These are phyloP conservation scores for Podotricha telesiphe DNA, from an alignment of 2,888 invertebrate genomes.

Conservation along the genomic window DNA sequence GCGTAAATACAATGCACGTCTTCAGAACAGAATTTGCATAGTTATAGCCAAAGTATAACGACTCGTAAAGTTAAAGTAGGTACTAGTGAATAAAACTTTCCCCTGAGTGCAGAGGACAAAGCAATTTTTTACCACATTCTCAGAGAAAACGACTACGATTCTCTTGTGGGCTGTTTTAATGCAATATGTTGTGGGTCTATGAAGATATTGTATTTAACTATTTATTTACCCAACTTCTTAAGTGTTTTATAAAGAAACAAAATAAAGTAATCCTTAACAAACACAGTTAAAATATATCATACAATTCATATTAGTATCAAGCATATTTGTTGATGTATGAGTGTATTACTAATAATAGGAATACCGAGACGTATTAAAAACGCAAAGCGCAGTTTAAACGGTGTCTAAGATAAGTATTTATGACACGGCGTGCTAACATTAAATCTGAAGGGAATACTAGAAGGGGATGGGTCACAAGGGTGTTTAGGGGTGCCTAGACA, in stretches of 20 bases:
- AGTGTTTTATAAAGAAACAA: background rate
- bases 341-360: conserved; percentile 30
- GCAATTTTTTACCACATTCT: conserved; percentile 52
- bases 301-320: background rate
- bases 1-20: conserved; percentile 29
- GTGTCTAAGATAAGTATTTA: conserved; percentile 74
- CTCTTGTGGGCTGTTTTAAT: conserved; percentile 18
- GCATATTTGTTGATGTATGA: background rate
- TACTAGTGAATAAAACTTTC: conserved; percentile 49
- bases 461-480: conserved; percentile 64
- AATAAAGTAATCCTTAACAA: background rate
- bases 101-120: conserved; percentile 48
- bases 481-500: conserved; percentile 60
- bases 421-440: conserved; percentile 72
- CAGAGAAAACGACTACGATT: conserved; percentile 46
- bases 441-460: conserved; percentile 60
- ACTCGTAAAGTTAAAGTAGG: conserved; percentile 43
- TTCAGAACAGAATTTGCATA: conserved; percentile 41
- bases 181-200: background rate
- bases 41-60: conserved; percentile 42
- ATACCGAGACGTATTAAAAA: conserved; percentile 62
- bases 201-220: background rate
- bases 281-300: background rate
- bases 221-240: background rate
- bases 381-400: conserved; percentile 68